Percentiles rank a stretch among this genome's conserved stretches.
Conservation (phyloP, 2,797 vertebrate genomes). For the Sciurus vulgaris region DNA sequence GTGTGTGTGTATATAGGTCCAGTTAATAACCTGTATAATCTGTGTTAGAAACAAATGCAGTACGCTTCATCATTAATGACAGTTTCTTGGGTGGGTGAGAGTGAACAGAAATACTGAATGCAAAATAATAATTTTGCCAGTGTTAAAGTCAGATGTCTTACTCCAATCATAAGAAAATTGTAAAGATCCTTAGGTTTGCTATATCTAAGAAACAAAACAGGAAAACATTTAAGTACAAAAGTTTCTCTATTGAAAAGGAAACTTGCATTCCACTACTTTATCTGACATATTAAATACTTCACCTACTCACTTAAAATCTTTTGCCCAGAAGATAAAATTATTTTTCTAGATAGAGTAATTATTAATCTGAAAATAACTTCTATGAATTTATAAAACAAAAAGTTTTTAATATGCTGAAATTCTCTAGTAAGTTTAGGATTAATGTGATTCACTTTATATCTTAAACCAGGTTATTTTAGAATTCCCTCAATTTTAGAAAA, state of each 20-base stretch:
- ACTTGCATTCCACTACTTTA: background rate
- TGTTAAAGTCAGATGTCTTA: background rate
- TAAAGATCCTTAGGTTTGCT: background rate
- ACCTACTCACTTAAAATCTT: background rate
- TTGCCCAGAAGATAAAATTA: background rate
- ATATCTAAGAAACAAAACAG: background rate
- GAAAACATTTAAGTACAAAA: background rate
- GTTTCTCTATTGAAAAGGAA: background rate
- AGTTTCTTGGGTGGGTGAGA: background rate
- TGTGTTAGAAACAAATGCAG: background rate
- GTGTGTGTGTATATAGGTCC: background rate
- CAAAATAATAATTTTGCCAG: background rate
- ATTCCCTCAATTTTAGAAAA: background rate
- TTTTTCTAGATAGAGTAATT: background rate
- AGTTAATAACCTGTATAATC: background rate
- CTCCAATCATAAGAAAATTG: background rate
- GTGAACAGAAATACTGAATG: rapidly evolving
- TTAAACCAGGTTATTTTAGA: background rate
- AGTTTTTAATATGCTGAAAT: background rate
- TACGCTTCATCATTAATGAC: background rate
- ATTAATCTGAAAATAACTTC: background rate
- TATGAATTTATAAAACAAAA: background rate
- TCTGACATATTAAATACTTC: background rate
- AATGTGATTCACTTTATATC: background rate
- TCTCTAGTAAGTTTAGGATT: background rate